These are phyloP conservation scores for Tragulus kanchil DNA, from an alignment of 2,113 vertebrate genomes.

Conservation along the genomic window DNA sequence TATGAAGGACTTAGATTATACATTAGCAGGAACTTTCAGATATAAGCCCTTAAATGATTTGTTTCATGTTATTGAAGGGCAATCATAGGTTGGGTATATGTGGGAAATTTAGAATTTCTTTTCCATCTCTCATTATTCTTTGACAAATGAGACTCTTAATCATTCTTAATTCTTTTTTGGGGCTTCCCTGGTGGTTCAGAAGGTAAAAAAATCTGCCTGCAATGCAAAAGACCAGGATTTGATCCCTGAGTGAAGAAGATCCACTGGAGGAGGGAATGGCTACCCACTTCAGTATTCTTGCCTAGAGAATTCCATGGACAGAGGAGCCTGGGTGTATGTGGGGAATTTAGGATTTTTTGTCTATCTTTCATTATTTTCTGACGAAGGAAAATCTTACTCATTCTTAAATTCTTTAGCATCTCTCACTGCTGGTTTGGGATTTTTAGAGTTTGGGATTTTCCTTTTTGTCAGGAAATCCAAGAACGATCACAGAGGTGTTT, in stretches of 20 bases:
- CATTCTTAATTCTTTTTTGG: background rate
- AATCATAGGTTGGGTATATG: background rate
- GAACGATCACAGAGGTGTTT: slow-evolving; percentile 50
- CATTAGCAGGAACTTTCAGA: background rate
- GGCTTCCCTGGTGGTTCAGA: too few relatives aligned
- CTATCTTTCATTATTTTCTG: background rate
- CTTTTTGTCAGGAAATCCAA: slow-evolving; percentile 11
- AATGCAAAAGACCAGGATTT: too few relatives aligned
- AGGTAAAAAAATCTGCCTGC: too few relatives aligned
- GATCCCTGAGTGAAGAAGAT: too few relatives aligned
- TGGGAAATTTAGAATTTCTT: background rate
- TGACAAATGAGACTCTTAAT: background rate
- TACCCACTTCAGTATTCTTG: too few relatives aligned
- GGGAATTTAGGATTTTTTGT: background rate
- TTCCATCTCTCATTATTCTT: background rate
- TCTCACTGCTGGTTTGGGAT: background rate
- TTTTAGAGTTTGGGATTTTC: slow-evolving; percentile 12
- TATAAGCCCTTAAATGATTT: background rate
- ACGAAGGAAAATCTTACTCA: background rate
- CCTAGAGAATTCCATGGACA: too few relatives aligned
- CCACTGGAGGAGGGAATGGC: too few relatives aligned
- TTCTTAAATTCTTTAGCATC: background rate
- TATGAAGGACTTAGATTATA: background rate
- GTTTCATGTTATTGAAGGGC: background rate
- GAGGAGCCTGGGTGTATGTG: too few relatives aligned